Evolutionary conservation across 23 tunicate genomes (phyloP), one percentile per base, ranked within the genome.

Genomic region (Halocynthia roretzi): DNA sequence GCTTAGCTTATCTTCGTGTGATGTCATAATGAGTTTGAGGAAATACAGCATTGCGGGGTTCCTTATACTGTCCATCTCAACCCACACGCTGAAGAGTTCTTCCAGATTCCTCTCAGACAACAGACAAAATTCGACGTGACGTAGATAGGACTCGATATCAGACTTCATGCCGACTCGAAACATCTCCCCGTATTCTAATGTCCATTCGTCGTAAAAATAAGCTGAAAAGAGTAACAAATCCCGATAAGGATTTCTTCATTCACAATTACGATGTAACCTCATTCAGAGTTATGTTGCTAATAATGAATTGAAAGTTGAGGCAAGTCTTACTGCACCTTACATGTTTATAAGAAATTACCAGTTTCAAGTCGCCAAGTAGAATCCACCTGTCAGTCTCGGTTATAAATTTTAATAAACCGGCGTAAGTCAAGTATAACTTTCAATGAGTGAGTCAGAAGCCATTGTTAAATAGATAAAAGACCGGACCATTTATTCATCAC

Each of bases 151-250:
- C 49, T 22, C 62, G 2, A 74, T 74, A 56, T 74, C 78, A 8
- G 63, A 74, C 8, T 54, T 20, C 55, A 74, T 53, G 8, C 56
- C 78, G 10, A 54, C 56, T 9, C 52, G 78, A 54, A 53, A 74
- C 7, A 64, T n/a, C 56, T 52, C 22, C 20, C 78, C 78, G 62
- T 54, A 74, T 50, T 74, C 78, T 10, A 19, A 44, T 22, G 56
- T 50, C 50, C 78, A 74, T n/a, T 74, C 78, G 5, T 74, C 78
- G 63, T 50, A 74, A 56, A 74, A 74, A 54, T 54, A 74, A 74
- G 55, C 78, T 74, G 78, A 54, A 74, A 71, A 71, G n/a, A 49
- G 49, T 1, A 31, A 31, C 44, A 31, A 31, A 31, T 31, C 4
- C 44, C 44, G 44, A 31, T 31, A 31, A 31, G 4, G 4, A 31